A percentile compares a stretch with the other conserved stretches of the same genome.
Evolutionary conservation across 2,888 invertebrate species (phyloP).

Genomic region (Prenolepis imparis): DNA sequence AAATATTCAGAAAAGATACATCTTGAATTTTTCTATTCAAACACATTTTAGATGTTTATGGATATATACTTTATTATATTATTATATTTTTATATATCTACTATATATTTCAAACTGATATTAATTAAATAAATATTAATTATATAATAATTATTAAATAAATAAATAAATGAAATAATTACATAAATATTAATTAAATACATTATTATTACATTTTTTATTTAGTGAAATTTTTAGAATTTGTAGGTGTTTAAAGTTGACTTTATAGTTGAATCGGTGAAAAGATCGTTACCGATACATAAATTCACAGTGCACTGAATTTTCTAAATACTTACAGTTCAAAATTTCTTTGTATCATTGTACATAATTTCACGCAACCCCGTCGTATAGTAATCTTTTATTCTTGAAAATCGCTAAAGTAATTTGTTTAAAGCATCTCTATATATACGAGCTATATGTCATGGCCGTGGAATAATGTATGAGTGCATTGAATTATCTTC

Average conservation of each 20-base stretch:
- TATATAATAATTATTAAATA: no score
- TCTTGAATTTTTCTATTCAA: background rate
- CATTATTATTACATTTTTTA: background rate
- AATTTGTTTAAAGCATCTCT: slow-evolving; percentile 36
- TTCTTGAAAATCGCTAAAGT: slow-evolving; percentile 24
- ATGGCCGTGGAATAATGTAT: slow-evolving; percentile 43
- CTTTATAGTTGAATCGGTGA: background rate
- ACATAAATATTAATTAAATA: no score
- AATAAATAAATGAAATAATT: no score
- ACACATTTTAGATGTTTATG: background rate
- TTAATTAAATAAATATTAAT: no score
- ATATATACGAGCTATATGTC: slow-evolving; percentile 27
- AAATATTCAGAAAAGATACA: background rate
- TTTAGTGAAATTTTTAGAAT: background rate
- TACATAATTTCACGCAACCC: background rate
- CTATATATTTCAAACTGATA: background rate
- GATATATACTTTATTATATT: background rate
- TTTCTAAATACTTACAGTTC: background rate
- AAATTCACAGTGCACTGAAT: background rate
- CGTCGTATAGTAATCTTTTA: background rate
- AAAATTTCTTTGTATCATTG: slow-evolving; percentile 1
- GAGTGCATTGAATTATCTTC: slow-evolving; percentile 51
- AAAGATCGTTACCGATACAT: background rate
- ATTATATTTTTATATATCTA: background rate
- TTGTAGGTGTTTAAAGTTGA: background rate